These are phyloP conservation scores for Galago senegalensis DNA, from an alignment of 2,797 vertebrate genomes.

Conservation along the genomic window DNA sequence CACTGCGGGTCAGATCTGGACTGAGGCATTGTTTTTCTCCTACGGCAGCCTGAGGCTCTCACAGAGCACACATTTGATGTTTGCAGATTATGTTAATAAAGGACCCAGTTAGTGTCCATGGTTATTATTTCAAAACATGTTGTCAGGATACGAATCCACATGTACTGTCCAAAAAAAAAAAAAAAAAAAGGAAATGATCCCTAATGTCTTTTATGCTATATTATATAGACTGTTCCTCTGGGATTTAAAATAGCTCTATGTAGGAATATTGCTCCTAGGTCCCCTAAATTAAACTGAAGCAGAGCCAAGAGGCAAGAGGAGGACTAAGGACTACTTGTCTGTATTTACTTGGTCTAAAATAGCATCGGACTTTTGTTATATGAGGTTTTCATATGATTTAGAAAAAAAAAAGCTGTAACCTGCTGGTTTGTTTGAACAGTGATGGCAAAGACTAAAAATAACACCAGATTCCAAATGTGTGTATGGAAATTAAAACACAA, in stretches of 20 bases:
- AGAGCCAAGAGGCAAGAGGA: slow-evolving; percentile 69
- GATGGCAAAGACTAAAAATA: slow-evolving; percentile 84
- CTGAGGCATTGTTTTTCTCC: slow-evolving; percentile 17
- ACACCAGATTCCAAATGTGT: slow-evolving; percentile 80
- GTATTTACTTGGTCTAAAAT: slow-evolving; percentile 82
- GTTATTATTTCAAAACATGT: slow-evolving; percentile 48
- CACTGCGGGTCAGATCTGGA: background rate
- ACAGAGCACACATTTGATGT: background rate
- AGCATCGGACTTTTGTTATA: slow-evolving; percentile 78
- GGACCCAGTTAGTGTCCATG: slow-evolving; percentile 37
- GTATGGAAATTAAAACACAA: slow-evolving; percentile 84
- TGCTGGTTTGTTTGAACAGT: slow-evolving; percentile 84
- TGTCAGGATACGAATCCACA: slow-evolving; percentile 17
- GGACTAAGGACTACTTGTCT: slow-evolving; percentile 74
- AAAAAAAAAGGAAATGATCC: background rate
- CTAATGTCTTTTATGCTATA: background rate
- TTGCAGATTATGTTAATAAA: slow-evolving; percentile 1
- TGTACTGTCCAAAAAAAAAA: slow-evolving; percentile 8
- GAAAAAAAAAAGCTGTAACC: slow-evolving; percentile 71
- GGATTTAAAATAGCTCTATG: slow-evolving; percentile 29
- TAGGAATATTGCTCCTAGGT: slow-evolving; percentile 18
- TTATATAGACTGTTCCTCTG: background rate
- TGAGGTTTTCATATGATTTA: slow-evolving; percentile 81
- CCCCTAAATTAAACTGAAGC: slow-evolving; percentile 69
- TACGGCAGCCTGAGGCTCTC: background rate